Conservation (phyloP, 2,113 vertebrate genomes). For the Lagopus leucura region DNA sequence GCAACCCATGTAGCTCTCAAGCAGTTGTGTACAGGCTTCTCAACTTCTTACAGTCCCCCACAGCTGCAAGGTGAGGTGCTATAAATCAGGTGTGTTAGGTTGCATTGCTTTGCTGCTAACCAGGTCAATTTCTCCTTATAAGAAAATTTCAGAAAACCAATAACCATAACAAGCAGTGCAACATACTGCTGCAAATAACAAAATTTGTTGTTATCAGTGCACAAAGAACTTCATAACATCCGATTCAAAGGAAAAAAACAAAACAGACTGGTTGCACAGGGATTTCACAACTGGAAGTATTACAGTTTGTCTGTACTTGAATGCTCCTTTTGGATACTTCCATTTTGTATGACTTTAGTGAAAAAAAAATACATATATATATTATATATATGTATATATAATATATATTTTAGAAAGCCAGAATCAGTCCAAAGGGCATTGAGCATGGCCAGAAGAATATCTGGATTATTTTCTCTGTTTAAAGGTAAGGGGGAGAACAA, state of each 20-base stretch:
- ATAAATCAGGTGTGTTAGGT: background rate
- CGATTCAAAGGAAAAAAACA: background rate
- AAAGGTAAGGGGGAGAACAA: background rate
- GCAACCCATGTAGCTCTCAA: background rate
- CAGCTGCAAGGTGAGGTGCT: background rate
- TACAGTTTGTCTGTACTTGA: background rate
- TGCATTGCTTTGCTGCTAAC: background rate
- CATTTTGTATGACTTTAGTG: background rate
- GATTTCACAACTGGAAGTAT: background rate
- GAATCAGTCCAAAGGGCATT: background rate
- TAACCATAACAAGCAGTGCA: background rate
- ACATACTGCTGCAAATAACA: background rate
- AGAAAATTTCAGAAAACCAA: conserved; percentile 14
- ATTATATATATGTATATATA: no score
- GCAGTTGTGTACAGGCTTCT: background rate
- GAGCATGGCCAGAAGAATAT: background rate
- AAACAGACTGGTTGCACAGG: background rate
- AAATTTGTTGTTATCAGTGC: background rate
- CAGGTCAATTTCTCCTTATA: rapidly evolving
- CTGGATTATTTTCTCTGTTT: background rate
- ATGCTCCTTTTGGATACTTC: background rate
- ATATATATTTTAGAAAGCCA: background rate
- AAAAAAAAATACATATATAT: no score
- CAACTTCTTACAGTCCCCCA: background rate
- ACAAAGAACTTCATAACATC: background rate